phyloP scores from a whole-genome alignment of 2,888 invertebrate genomes.

The Gryllus longicercus region DNA sequence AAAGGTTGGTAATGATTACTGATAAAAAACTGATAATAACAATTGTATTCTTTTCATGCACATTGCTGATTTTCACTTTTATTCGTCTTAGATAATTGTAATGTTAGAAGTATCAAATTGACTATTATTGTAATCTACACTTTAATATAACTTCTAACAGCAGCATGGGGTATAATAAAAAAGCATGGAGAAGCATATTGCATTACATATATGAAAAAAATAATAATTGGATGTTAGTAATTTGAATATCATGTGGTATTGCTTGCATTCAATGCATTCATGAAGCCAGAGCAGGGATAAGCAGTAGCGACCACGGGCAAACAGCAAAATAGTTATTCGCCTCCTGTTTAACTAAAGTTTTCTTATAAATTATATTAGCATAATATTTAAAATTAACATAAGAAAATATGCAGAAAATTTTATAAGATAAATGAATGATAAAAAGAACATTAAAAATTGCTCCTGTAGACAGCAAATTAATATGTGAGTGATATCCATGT shows the following conservation, averaged over 20 bases:
- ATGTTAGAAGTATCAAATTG: too few relatives aligned
- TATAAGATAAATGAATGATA: neutral
- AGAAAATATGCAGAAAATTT: neutral
- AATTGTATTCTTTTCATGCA: too few relatives aligned
- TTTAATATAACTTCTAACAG: neutral
- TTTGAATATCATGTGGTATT: neutral
- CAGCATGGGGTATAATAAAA: neutral
- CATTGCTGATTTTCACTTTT: too few relatives aligned
- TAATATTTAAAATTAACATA: conserved; percentile 11
- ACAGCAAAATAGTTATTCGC: conserved; percentile 33
- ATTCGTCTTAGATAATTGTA: too few relatives aligned
- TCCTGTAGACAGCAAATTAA: too few relatives aligned
- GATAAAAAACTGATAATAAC: too few relatives aligned
- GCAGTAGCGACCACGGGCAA: conserved; percentile 39
- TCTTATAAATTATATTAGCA: neutral
- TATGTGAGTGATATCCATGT: too few relatives aligned
- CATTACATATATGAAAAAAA: neutral
- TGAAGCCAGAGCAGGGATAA: conserved; percentile 33
- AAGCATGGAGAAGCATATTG: conserved; percentile 7
- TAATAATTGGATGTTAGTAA: neutral
- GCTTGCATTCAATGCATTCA: conserved; percentile 30
- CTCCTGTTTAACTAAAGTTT: neutral
- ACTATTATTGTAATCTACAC: neutral
- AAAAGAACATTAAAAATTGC: too few relatives aligned
- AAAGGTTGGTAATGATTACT: too few relatives aligned